These are phyloP conservation scores for Ursus arctos DNA, from an alignment of 2,113 vertebrate genomes.

Conservation along the genomic window DNA sequence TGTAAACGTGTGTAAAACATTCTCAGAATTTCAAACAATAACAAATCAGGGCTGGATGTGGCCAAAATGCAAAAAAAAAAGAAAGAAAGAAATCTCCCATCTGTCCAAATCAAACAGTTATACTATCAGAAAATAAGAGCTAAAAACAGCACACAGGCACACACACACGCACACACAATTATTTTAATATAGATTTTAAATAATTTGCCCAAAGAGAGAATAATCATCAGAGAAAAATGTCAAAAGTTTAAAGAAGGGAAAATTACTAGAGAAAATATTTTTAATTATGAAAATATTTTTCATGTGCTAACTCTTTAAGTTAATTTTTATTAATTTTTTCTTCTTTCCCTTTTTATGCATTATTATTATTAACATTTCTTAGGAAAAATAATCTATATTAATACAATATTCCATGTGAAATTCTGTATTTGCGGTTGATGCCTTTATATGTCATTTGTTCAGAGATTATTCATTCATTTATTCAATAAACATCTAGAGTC, in stretches of 20 bases:
- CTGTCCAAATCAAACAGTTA: constrained; percentile 83
- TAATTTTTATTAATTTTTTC: not conserved
- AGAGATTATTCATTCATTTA: not conserved
- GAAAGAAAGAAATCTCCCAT: constrained; percentile 83
- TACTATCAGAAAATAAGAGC: constrained; percentile 75
- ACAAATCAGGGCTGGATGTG: constrained; percentile 83
- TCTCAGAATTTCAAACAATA: constrained; percentile 92
- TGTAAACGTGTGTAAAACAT: constrained; percentile 91
- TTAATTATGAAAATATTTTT: constrained; percentile 5
- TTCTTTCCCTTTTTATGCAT: not conserved
- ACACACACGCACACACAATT: not conserved
- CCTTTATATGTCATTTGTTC: not conserved
- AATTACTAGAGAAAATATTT: not conserved
- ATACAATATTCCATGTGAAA: not conserved
- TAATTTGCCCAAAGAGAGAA: not conserved
- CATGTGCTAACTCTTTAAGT: not conserved
- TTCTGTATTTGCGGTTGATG: not conserved
- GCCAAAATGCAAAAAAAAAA: constrained; percentile 68
- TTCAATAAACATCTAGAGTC: not conserved
- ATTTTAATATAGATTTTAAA: not conserved
- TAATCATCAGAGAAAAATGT: not conserved
- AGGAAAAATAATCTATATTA: not conserved
- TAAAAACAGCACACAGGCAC: constrained; percentile 16
- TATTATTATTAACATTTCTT: not conserved
- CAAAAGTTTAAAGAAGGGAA: not conserved